Percentiles rank a stretch among this genome's conserved stretches.
These are phyloP conservation scores for Rhabdomys pumilio DNA, from an alignment of 2,797 vertebrate species.

Conservation along the genomic window DNA sequence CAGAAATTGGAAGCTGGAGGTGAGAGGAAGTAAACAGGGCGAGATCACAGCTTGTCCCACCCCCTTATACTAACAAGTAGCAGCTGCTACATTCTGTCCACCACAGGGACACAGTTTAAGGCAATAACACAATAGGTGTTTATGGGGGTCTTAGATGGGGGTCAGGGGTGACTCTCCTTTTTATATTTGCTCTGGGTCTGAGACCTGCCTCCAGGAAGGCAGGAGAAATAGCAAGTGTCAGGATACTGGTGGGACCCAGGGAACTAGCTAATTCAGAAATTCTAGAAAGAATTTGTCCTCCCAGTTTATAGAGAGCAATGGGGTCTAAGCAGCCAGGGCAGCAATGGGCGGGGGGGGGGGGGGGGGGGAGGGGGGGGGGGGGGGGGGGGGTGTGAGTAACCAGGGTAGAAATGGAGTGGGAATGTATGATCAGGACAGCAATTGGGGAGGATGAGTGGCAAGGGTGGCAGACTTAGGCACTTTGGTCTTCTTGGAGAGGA, in stretches of 20 bases:
- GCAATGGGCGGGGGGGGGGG: rapidly evolving
- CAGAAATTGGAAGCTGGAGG: not conserved
- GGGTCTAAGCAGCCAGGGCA: too few relatives aligned
- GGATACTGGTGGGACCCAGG: not conserved
- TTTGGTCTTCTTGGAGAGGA: not conserved
- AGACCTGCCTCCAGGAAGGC: not conserved
- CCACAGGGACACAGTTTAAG: not conserved
- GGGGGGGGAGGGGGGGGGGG: not conserved
- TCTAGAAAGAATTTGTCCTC: too few relatives aligned
- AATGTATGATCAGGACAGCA: not conserved
- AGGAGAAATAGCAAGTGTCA: too few relatives aligned
- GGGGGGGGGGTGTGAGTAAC: not conserved
- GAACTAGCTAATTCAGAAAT: not conserved
- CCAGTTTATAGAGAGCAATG: not conserved
- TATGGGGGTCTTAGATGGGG: not conserved
- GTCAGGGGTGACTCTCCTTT: not conserved
- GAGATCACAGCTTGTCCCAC: not conserved
- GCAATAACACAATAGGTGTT: not conserved
- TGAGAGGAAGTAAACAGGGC: not conserved
- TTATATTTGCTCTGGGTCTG: not conserved
- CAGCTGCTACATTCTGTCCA: not conserved
- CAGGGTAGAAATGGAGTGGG: not conserved
- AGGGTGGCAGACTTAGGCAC: not conserved
- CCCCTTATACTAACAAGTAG: rapidly evolving
- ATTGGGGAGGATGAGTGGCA: not conserved